A percentile compares a stretch with the other conserved stretches of the same genome.
Evolutionary conservation across 2,797 vertebrate genomes (phyloP).

Genomic region (Yasuhikotakia modesta): DNA sequence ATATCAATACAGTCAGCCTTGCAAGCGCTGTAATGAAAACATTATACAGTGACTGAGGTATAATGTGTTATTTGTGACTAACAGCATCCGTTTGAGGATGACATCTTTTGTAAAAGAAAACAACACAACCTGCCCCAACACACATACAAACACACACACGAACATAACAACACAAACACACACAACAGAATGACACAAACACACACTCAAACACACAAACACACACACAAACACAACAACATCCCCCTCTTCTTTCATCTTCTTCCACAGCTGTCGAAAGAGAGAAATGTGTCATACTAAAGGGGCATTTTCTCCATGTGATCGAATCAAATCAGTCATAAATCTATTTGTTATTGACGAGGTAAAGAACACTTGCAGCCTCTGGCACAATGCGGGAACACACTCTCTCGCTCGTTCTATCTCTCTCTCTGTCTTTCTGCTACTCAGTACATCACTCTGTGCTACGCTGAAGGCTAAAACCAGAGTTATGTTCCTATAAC

Average conservation of each 20-base stretch:
- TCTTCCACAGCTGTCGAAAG: constrained; percentile 44
- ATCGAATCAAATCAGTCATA: constrained; percentile 64
- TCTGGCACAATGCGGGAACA: constrained; percentile 64
- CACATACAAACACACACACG: too few relatives aligned
- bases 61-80: constrained; percentile 4
- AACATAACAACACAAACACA: too few relatives aligned
- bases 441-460: constrained; percentile 59
- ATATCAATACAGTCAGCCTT: neutral
- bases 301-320: constrained; percentile 64
- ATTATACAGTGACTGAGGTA: neutral
- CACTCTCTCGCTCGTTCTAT: constrained; percentile 47
- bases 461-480: constrained; percentile 62
- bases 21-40: neutral
- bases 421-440: constrained; percentile 40
- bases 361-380: constrained; percentile 61
- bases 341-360: constrained; percentile 71
- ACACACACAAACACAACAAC: constrained; percentile 6
- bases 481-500: constrained; percentile 65
- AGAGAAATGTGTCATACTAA: constrained; percentile 70
- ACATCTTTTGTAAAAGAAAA: constrained; percentile 33
- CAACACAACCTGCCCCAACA: constrained; percentile 25
- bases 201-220: constrained; percentile 17
- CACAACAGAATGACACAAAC: too few relatives aligned
- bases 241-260: constrained; percentile 23
- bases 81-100: neutral